phyloP scores from a whole-genome alignment of 2,113 vertebrate species.

The Pavo muticus region DNA sequence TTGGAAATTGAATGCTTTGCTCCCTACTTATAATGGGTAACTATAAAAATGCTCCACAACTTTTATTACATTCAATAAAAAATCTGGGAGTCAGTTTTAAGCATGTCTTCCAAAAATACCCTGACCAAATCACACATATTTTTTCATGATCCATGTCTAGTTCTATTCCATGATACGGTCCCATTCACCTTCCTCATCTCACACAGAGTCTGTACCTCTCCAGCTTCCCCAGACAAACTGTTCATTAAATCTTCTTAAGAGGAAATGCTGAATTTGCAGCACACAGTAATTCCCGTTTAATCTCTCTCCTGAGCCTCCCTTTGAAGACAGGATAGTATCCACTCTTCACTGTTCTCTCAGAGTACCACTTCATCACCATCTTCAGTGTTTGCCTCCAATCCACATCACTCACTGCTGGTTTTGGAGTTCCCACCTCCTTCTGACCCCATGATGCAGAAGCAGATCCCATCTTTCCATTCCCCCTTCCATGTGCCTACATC shows the following conservation, averaged over 20 bases:
- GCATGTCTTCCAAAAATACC: neutral
- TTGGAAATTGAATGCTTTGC: neutral
- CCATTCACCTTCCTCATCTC: neutral
- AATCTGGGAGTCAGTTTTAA: neutral
- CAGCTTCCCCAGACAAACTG: rapidly evolving
- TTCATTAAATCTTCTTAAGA: slow-evolving; percentile 15
- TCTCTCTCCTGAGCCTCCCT: neutral
- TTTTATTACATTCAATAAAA: neutral
- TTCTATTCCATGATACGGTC: neutral
- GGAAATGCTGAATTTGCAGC: slow-evolving; percentile 26
- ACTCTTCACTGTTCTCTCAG: neutral
- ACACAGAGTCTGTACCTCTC: neutral
- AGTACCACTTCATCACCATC: neutral
- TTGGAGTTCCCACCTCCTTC: neutral
- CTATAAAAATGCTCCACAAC: neutral
- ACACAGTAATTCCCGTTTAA: neutral
- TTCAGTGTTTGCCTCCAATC: neutral
- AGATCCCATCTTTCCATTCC: neutral
- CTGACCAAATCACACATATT: neutral
- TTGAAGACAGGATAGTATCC: neutral
- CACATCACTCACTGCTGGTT: neutral
- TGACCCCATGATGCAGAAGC: rapidly evolving
- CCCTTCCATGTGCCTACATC: neutral
- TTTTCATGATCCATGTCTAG: neutral
- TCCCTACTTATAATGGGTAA: neutral